phyloP scores from a whole-genome alignment of 2,797 vertebrate species.

The Hemitrygon akajei region DNA sequence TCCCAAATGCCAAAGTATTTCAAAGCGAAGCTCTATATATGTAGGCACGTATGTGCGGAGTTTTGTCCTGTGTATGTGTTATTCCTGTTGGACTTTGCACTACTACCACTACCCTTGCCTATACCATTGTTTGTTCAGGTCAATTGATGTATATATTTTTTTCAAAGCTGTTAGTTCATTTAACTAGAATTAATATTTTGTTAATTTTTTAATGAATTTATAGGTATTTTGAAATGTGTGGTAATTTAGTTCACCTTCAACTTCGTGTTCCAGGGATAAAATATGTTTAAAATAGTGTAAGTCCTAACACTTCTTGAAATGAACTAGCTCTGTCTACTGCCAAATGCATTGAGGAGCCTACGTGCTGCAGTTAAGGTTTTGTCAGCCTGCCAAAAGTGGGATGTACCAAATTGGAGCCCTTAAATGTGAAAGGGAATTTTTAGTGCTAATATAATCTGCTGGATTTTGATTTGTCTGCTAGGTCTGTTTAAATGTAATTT shows the following conservation, averaged over 20 bases:
- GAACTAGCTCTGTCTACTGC: conserved; percentile 51
- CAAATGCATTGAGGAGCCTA: conserved; percentile 51
- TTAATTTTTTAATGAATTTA: background rate
- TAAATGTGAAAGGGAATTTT: conserved; percentile 46
- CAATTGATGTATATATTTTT: background rate
- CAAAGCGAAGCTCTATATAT: background rate
- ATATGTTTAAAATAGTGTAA: conserved; percentile 3
- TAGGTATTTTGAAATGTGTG: background rate
- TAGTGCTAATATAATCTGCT: conserved; percentile 34
- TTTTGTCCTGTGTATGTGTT: background rate
- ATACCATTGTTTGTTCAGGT: background rate
- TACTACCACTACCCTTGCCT: background rate
- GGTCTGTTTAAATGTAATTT: conserved; percentile 30
- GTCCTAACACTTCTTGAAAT: conserved; percentile 39
- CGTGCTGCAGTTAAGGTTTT: conserved; percentile 72
- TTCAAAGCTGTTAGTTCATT: background rate
- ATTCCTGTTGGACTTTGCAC: background rate
- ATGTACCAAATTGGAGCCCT: conserved; percentile 59
- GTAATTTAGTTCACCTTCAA: background rate
- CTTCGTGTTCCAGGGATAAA: background rate
- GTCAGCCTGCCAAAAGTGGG: conserved; percentile 76
- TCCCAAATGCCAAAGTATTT: background rate
- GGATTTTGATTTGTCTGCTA: conserved; percentile 7
- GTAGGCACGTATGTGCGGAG: background rate
- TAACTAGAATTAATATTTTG: background rate